These are phyloP conservation scores for Azemiops feae DNA, from an alignment of 2,113 vertebrate species.

Conservation along the genomic window DNA sequence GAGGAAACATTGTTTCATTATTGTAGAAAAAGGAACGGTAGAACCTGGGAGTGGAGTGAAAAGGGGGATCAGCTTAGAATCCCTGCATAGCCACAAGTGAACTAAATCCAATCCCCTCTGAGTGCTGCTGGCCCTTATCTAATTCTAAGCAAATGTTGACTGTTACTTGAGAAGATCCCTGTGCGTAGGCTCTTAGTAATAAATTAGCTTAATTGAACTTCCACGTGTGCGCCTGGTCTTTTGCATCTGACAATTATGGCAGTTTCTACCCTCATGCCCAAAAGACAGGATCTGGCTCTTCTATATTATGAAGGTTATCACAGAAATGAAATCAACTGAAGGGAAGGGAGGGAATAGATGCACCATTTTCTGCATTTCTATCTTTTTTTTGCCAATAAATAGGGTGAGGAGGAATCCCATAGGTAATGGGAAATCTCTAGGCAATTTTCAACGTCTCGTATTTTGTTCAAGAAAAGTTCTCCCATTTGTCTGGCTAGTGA, in stretches of 20 bases:
- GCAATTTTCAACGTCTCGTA: conserved; percentile 37
- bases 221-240: not conserved
- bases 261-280: not conserved
- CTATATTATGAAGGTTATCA: conserved; percentile 17
- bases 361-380: conserved; percentile 32
- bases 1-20: not conserved
- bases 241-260: not conserved
- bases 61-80: not conserved
- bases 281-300: not conserved
- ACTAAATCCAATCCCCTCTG: not conserved
- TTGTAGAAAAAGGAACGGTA: not conserved
- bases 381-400: conserved; percentile 22
- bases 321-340: conserved; percentile 13
- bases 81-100: not conserved
- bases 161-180: not conserved
- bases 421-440: conserved; percentile 29
- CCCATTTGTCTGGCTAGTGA: conserved; percentile 55
- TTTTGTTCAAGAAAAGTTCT: conserved; percentile 42
- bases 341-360: not conserved
- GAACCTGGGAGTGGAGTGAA: not conserved
- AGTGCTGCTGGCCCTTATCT: not conserved
- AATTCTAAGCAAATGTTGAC: not conserved
- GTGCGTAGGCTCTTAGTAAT: not conserved
- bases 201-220: not conserved
- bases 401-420: conserved; percentile 1